phyloP scores from a whole-genome alignment of 2,113 vertebrate species.

The Saccopteryx leptura region DNA sequence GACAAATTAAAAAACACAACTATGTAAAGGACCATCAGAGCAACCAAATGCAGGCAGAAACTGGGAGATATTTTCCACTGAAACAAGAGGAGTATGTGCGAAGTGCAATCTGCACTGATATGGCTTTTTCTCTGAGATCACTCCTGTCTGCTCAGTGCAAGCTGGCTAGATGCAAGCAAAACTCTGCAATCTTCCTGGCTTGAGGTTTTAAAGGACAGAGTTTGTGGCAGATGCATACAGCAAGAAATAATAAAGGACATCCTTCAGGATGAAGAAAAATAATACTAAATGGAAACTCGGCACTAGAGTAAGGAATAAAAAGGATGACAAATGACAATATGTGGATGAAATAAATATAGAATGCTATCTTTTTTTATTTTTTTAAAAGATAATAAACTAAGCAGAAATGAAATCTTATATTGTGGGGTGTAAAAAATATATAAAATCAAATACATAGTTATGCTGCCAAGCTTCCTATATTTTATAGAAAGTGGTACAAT shows the following conservation, averaged over 20 bases:
- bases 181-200: neutral
- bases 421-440: neutral
- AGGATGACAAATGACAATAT: neutral
- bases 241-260: neutral
- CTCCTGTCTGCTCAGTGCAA: neutral
- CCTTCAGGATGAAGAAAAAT: neutral
- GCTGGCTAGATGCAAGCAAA: neutral
- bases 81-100: neutral
- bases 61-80: neutral
- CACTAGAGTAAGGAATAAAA: neutral
- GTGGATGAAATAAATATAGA: neutral
- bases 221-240: neutral
- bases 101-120: neutral
- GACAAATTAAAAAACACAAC: neutral
- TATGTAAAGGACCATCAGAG: neutral
- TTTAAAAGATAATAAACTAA: constrained; percentile 7
- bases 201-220: neutral
- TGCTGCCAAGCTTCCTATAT: neutral
- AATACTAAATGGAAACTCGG: neutral
- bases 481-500: neutral
- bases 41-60: neutral
- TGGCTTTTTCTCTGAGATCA: neutral
- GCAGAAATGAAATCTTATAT: neutral
- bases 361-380: neutral
- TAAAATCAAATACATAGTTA: neutral